Base-by-base conservation (phyloP, 1,140 invertebrate species). In the Drosophila azteca region DNA sequence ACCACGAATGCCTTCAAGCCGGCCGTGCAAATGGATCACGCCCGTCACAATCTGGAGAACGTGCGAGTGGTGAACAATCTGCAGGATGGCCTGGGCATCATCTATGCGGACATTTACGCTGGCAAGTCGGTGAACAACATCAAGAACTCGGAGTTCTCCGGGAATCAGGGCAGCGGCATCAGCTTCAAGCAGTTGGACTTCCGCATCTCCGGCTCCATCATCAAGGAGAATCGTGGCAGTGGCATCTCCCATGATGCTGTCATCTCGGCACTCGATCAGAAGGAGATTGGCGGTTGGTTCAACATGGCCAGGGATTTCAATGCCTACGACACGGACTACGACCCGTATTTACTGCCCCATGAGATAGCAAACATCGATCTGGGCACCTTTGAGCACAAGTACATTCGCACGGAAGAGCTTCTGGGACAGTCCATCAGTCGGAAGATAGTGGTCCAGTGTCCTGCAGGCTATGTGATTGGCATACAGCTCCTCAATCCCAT, bases 1-100 rank as follows among this genome's bases (percentile, higher is more conserved):
- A 95, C 96, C 0, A 98, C 96, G 0, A 96, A 97, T 91, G 91
- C 94, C 3, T 99, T 99, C 77, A 97, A 97, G 90, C 96, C 97
- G 49, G 99, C 98, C 0, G 92, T 99, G 2, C 98, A 99, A 93
- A 96, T 99, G 61, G 99, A 99, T 92, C 98, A 99, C 92, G 97
- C 98, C 54, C 95, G 96, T 57, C 98, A 99, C 89, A 95, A 96
- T 24, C 93, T 99, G 69, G 96, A 97, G 85, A 96, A 96, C 74
- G 94, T 98, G 4, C 94, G 94, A 77, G 93, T 98, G 2, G 92
- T 94, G 0, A 94, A 97, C 74, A 98, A 98, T 91, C 94, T 95
- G 26, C 95, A 97, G 84, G 97, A 98, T 91, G 97, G 97, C 0
- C 91, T 98, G 13, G 97, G 97, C 11, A 94, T 98, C 39, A 92